phyloP scores from a whole-genome alignment of 2,888 invertebrate genomes.

The Sisyra nigra region DNA sequence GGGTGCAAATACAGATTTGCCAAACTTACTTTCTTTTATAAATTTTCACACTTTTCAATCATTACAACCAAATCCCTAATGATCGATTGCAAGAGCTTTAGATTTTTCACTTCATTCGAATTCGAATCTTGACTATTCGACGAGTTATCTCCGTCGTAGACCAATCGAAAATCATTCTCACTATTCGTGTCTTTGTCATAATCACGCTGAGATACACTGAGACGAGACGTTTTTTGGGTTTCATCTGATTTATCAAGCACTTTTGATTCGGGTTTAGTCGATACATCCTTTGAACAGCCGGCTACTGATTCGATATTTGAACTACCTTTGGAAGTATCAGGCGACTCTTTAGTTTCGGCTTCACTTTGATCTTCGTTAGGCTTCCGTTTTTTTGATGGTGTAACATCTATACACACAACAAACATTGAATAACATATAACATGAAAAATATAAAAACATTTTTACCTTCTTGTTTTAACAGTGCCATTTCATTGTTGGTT shows the following conservation, averaged over 20 bases:
- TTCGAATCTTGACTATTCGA: slow-evolving; percentile 11
- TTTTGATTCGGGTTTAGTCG: too few species aligned
- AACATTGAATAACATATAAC: background rate
- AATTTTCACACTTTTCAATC: slow-evolving; percentile 19
- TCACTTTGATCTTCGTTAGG: background rate
- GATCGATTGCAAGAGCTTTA: slow-evolving; percentile 23
- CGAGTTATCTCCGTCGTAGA: slow-evolving; percentile 15
- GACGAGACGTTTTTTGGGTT: background rate
- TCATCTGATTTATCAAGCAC: too few species aligned
- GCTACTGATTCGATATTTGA: too few species aligned
- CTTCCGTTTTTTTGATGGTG: background rate
- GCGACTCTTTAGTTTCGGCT: background rate
- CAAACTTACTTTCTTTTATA: background rate
- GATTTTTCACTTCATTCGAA: slow-evolving; percentile 19
- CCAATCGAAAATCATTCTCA: slow-evolving; percentile 18
- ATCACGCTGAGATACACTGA: slow-evolving; percentile 18
- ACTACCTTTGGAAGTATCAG: too few species aligned
- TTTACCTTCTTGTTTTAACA: slow-evolving; percentile 16
- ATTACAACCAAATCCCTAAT: slow-evolving; percentile 25
- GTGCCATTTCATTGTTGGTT: slow-evolving; percentile 22
- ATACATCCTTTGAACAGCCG: too few species aligned
- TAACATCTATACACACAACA: background rate
- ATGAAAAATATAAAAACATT: background rate
- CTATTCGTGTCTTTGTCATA: slow-evolving; percentile 21
- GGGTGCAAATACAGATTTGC: too few species aligned